phyloP scores from a whole-genome alignment of 1,140 invertebrate species.

The Helicoverpa zea region DNA sequence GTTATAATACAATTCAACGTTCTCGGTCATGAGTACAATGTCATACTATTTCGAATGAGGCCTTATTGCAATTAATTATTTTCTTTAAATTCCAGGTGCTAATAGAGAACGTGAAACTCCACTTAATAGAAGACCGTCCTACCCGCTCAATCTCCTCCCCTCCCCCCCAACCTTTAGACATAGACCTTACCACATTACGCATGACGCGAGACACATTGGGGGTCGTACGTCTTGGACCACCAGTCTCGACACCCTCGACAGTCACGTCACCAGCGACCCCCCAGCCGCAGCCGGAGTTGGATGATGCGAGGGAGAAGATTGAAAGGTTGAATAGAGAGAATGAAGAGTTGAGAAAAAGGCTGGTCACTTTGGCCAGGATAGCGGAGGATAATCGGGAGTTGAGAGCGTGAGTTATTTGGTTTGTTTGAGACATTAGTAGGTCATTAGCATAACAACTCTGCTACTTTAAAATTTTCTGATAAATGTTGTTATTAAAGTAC shows the following conservation, averaged over 20 bases:
- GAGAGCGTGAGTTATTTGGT: conserved; percentile 73
- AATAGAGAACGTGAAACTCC: conserved; percentile 89
- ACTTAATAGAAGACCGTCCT: conserved; percentile 93
- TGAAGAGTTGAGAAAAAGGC: conserved; percentile 76
- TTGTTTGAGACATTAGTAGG: background rate
- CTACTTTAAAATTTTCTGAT: too few relatives aligned
- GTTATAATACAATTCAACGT: too few relatives aligned
- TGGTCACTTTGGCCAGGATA: conserved; percentile 73
- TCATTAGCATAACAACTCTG: too few relatives aligned
- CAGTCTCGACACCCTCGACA: conserved; percentile 64
- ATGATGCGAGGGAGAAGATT: conserved; percentile 69
- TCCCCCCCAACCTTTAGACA: conserved; percentile 92
- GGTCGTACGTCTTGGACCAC: conserved; percentile 91
- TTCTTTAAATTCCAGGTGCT: conserved; percentile 85
- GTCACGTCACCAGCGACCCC: conserved; percentile 67
- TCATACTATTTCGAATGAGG: too few relatives aligned
- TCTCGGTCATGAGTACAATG: too few relatives aligned
- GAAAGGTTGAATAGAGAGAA: conserved; percentile 75
- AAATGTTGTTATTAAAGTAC: too few relatives aligned
- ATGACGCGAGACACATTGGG: conserved; percentile 90
- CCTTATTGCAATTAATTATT: too few relatives aligned
- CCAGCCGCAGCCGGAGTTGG: conserved; percentile 69
- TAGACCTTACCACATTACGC: conserved; percentile 90
- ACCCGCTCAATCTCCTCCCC: conserved; percentile 94
- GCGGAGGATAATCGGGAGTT: conserved; percentile 81